Evolutionary conservation across 2,888 invertebrate species (phyloP).

Genomic region (Campaea margaritaria): DNA sequence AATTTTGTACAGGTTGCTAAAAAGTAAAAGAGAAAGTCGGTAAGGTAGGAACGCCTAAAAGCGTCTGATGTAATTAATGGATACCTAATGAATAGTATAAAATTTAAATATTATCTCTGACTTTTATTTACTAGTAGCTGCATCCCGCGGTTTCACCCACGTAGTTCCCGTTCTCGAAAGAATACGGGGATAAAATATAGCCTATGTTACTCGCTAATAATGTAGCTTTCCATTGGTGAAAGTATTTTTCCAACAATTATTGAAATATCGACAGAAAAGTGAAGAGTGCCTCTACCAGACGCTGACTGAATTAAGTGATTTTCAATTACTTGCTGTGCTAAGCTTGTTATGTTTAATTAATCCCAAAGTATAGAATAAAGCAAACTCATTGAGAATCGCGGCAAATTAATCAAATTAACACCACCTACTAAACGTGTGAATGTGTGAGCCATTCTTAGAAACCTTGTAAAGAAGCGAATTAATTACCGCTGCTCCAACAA

Average conservation of each 20-base stretch:
- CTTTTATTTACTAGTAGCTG: too few species aligned
- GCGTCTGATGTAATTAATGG: background rate
- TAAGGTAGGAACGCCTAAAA: background rate
- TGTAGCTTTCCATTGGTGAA: too few species aligned
- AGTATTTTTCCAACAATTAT: too few species aligned
- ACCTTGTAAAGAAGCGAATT: conserved; percentile 27
- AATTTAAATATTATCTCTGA: too few species aligned
- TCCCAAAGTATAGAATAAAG: conserved; percentile 3
- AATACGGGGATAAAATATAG: too few species aligned
- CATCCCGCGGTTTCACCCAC: too few species aligned
- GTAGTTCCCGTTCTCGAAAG: too few species aligned
- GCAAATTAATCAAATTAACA: conserved; percentile 12
- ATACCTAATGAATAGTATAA: too few species aligned
- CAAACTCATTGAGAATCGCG: background rate
- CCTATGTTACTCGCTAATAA: too few species aligned
- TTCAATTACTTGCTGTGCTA: background rate
- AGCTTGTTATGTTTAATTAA: background rate
- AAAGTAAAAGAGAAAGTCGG: background rate
- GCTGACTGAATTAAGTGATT: too few species aligned
- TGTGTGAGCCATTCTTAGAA: conserved; percentile 2
- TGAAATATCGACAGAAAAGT: too few species aligned
- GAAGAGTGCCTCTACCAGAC: too few species aligned
- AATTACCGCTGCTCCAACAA: conserved; percentile 45
- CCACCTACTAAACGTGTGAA: conserved; percentile 6
- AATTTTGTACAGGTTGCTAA: background rate